phyloP scores from a whole-genome alignment of 92 coral and sea anemone species.

The Zoanthus solanderi region DNA sequence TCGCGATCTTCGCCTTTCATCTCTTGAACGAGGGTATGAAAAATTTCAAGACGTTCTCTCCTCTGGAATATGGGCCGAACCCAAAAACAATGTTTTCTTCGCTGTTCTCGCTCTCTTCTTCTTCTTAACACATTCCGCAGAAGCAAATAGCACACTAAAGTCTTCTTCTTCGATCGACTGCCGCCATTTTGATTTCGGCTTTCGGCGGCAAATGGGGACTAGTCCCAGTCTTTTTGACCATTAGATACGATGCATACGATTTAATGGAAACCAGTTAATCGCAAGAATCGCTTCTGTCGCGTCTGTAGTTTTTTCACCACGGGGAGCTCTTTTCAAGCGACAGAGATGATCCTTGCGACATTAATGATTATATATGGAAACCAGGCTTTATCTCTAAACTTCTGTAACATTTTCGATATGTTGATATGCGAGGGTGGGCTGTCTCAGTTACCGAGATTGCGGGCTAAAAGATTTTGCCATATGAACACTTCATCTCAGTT shows the following conservation, averaged over 20 bases:
- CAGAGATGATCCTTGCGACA: slow-evolving; percentile 27
- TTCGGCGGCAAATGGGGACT: slow-evolving; percentile 29
- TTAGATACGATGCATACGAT: slow-evolving; percentile 38
- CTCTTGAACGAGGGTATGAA: slow-evolving; percentile 3
- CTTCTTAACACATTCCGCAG: slow-evolving; percentile 46
- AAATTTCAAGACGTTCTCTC: background rate
- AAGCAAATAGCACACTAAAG: slow-evolving; percentile 43
- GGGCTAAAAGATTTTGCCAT: too few species aligned
- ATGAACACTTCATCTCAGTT: too few species aligned
- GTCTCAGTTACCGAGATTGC: too few species aligned
- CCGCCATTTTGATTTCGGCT: slow-evolving; percentile 43
- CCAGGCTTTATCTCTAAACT: background rate
- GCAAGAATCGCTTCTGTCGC: slow-evolving; percentile 53
- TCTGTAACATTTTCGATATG: too few species aligned
- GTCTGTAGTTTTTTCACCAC: slow-evolving; percentile 44
- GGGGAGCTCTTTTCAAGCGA: slow-evolving; percentile 42
- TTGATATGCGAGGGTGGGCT: too few species aligned
- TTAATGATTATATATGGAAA: background rate
- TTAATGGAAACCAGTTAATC: slow-evolving; percentile 44
- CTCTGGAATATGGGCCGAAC: background rate
- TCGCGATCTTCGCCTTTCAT: slow-evolving; percentile 14
- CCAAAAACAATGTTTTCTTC: slow-evolving; percentile 35
- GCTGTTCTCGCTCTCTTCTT: slow-evolving; percentile 44
- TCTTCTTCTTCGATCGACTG: slow-evolving; percentile 44
- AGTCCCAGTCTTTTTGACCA: slow-evolving; percentile 40